phyloP scores from a whole-genome alignment of 1,140 invertebrate genomes.

The Panagrolaimus sp. region DNA sequence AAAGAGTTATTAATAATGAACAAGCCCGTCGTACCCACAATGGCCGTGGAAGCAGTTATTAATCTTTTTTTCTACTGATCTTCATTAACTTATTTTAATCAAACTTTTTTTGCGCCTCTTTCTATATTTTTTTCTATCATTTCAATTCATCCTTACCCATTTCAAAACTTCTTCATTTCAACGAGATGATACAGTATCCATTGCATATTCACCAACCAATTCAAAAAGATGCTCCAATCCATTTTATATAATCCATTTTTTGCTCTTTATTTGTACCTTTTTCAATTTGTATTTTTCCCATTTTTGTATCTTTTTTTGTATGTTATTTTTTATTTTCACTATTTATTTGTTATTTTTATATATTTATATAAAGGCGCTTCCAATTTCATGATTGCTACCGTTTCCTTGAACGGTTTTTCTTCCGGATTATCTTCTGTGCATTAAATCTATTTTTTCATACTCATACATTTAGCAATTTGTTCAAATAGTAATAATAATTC shows the following conservation, averaged over 20 bases:
- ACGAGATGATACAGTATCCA: not conserved
- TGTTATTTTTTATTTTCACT: not conserved
- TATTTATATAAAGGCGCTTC: slow-evolving; percentile 8
- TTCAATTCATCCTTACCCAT: not conserved
- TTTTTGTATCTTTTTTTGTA: too few species aligned
- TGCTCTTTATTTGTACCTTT: not conserved
- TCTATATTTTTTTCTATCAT: not conserved
- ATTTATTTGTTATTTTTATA: slow-evolving; percentile 4
- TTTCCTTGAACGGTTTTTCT: not conserved
- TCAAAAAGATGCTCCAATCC: not conserved
- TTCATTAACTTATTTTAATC: slow-evolving; percentile 5
- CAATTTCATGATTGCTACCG: not conserved
- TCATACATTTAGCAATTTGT: not conserved
- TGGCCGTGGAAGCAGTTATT: slow-evolving; percentile 13
- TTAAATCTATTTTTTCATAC: slow-evolving; percentile 10
- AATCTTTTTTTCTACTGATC: slow-evolving; percentile 4
- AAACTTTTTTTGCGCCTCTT: slow-evolving; percentile 2
- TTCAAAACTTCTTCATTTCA: not conserved
- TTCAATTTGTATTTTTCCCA: slow-evolving; percentile 8
- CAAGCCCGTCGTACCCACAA: slow-evolving; percentile 33
- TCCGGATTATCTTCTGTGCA: not conserved
- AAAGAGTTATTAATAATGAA: slow-evolving; percentile 47
- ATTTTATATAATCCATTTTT: not conserved
- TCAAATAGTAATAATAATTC: too few species aligned
- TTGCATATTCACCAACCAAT: not conserved